Conservation (phyloP, 1,140 invertebrate genomes). For the Eupristina koningsbergeri region DNA sequence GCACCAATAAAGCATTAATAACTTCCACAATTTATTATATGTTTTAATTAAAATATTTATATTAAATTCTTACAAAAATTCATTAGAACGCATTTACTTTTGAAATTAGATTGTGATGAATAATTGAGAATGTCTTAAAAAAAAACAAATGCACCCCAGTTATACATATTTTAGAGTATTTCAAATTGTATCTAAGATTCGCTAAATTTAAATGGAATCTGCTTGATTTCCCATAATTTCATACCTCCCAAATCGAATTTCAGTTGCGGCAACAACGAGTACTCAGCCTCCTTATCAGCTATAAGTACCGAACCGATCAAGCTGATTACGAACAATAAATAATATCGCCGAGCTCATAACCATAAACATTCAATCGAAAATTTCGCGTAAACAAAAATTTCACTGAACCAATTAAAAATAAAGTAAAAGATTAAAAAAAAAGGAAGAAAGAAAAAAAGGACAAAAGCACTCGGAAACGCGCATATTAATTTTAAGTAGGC, state of each 20-base stretch:
- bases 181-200: not conserved
- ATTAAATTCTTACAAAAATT: too few species aligned
- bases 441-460: not conserved
- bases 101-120: not conserved
- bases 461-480: constrained; percentile 10
- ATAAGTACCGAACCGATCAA: constrained; percentile 4
- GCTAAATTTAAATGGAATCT: not conserved
- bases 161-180: not conserved
- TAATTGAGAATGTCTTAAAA: not conserved
- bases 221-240: constrained; percentile 2
- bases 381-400: constrained; percentile 39
- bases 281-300: constrained; percentile 19
- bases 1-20: too few species aligned
- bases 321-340: constrained; percentile 48
- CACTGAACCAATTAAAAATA: not conserved
- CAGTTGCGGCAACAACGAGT: constrained; percentile 24
- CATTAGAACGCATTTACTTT: not conserved
- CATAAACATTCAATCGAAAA: constrained; percentile 52
- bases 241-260: constrained; percentile 47
- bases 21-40: too few species aligned
- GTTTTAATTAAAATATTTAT: too few species aligned
- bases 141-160: too few species aligned
- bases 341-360: constrained; percentile 48
- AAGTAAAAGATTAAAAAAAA: too few species aligned
- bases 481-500: constrained; percentile 50